These are phyloP conservation scores for Acanthosoma haemorrhoidale DNA, from an alignment of 2,888 invertebrate species.

Conservation along the genomic window DNA sequence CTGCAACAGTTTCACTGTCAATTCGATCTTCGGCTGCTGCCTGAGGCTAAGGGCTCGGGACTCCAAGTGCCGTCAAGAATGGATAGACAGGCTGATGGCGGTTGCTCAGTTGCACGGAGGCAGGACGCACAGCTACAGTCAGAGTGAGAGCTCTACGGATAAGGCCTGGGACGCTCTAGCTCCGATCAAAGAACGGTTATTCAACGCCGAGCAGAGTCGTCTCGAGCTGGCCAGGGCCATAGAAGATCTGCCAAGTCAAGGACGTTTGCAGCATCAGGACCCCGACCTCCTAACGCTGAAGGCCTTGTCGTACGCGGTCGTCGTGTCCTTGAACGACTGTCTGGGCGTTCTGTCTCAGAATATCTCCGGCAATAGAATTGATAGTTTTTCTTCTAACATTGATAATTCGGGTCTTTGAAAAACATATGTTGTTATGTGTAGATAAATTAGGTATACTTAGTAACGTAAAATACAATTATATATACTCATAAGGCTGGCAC, in stretches of 20 bases:
- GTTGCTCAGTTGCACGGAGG: slow-evolving; percentile 82
- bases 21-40: slow-evolving; percentile 82
- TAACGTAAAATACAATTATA: too few relatives aligned
- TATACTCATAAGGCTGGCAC: too few relatives aligned
- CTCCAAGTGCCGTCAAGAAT: slow-evolving; percentile 87
- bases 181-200: slow-evolving; percentile 79
- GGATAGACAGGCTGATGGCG: slow-evolving; percentile 90
- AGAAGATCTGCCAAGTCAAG: slow-evolving; percentile 46
- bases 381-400: too few relatives aligned
- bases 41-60: slow-evolving; percentile 82
- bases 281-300: slow-evolving; percentile 81
- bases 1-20: slow-evolving; percentile 89
- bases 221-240: slow-evolving; percentile 40
- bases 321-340: slow-evolving; percentile 41
- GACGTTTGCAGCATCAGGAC: slow-evolving; percentile 57
- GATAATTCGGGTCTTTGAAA: too few relatives aligned
- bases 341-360: slow-evolving; percentile 41
- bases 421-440: too few relatives aligned
- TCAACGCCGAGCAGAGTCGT: slow-evolving; percentile 65
- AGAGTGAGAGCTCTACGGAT: background rate
- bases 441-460: too few relatives aligned
- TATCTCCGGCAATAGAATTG: too few relatives aligned
- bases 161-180: slow-evolving; percentile 69
- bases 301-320: slow-evolving; percentile 45
- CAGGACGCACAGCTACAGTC: slow-evolving; percentile 46